Percentiles rank a stretch among this genome's conserved stretches.
These are phyloP conservation scores for Drosophila lutescens DNA, from an alignment of 2,888 invertebrate genomes.

Conservation along the genomic window DNA sequence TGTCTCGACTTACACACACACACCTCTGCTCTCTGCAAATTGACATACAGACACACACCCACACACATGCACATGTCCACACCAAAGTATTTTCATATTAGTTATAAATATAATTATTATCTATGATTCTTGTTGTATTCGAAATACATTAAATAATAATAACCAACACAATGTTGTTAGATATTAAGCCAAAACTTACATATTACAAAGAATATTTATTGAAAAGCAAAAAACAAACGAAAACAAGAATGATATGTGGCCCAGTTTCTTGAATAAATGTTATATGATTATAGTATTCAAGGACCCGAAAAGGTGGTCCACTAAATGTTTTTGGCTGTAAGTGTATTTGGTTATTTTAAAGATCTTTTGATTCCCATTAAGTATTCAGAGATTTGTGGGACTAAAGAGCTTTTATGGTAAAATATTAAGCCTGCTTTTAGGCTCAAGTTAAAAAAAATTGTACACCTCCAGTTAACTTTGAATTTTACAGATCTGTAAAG, in stretches of 20 bases:
- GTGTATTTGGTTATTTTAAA: not conserved
- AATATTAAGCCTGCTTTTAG: conserved; percentile 44
- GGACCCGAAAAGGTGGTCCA: conserved; percentile 20
- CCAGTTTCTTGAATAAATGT: conserved; percentile 53
- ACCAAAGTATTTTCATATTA: conserved; percentile 58
- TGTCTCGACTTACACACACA: conserved; percentile 14
- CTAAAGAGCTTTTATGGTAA: rapidly evolving
- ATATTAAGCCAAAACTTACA: conserved; percentile 52
- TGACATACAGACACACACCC: conserved; percentile 1
- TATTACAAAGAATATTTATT: conserved; percentile 59
- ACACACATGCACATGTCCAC: conserved; percentile 9
- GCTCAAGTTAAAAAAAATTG: too few relatives aligned
- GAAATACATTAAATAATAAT: conserved; percentile 34
- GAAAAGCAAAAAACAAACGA: conserved; percentile 28
- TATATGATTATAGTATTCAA: conserved; percentile 41
- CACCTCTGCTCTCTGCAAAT: conserved; percentile 19
- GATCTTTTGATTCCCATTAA: too few relatives aligned
- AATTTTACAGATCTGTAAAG: not conserved
- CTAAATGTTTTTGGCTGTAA: conserved; percentile 5
- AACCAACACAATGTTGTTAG: conserved; percentile 51
- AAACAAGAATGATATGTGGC: conserved; percentile 33
- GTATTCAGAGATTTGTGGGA: too few relatives aligned
- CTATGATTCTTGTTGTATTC: conserved; percentile 61
- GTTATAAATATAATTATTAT: conserved; percentile 36
- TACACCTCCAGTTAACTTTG: not conserved